Percentiles rank a stretch among this genome's conserved stretches.
Conservation (phyloP, 2,113 vertebrate species). For the Pelecanus crispus region DNA sequence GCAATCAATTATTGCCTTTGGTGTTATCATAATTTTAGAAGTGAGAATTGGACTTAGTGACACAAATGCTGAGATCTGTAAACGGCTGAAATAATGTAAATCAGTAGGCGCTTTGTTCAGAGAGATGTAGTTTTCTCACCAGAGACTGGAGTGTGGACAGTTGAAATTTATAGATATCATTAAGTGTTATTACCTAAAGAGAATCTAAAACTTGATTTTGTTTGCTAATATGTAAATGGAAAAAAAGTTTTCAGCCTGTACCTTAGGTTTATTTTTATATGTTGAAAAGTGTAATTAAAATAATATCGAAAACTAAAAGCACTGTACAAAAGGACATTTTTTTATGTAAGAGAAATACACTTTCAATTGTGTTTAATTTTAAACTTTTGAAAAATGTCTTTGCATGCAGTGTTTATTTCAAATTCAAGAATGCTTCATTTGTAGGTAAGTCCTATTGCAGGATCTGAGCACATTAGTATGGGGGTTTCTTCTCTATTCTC, state of each 20-base stretch:
- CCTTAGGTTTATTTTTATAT: slow-evolving; percentile 47
- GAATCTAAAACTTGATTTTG: neutral
- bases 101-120: neutral
- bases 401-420: neutral
- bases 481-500: neutral
- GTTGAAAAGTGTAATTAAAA: slow-evolving; percentile 4
- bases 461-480: neutral
- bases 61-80: neutral
- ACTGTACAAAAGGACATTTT: neutral
- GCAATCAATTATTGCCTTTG: neutral
- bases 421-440: neutral
- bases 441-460: neutral
- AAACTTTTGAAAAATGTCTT: neutral
- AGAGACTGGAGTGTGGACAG: neutral
- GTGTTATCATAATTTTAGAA: neutral
- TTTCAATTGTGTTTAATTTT: neutral
- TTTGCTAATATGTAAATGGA: neutral
- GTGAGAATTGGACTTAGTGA: neutral
- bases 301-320: neutral
- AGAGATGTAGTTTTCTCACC: neutral
- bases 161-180: neutral
- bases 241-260: neutral
- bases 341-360: neutral
- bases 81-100: neutral
- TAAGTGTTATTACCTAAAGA: neutral